These are phyloP conservation scores for Calosoma granatense DNA, from an alignment of 1,140 invertebrate species.

Conservation along the genomic window DNA sequence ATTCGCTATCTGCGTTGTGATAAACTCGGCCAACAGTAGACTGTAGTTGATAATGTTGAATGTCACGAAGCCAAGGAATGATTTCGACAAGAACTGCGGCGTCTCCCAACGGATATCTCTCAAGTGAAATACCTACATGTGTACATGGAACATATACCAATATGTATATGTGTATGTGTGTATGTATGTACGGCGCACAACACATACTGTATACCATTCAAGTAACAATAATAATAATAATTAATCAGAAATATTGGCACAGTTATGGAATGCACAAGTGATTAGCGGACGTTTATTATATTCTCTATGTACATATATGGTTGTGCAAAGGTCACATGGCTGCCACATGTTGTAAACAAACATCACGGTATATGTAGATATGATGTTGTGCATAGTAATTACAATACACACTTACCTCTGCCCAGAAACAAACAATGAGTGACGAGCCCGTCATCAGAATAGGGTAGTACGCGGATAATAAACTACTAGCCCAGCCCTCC, in stretches of 20 bases:
- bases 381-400: too few species aligned
- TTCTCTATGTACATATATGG: too few species aligned
- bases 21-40: slow-evolving; percentile 69
- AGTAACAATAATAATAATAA: too few species aligned
- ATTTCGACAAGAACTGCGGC: slow-evolving; percentile 85
- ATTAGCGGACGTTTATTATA: too few species aligned
- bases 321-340: too few species aligned
- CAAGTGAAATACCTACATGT: slow-evolving; percentile 89
- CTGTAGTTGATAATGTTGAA: slow-evolving; percentile 87
- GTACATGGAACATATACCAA: slow-evolving; percentile 31
- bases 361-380: too few species aligned
- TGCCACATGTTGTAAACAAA: too few species aligned
- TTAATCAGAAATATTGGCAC: too few species aligned
- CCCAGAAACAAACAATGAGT: slow-evolving; percentile 90
- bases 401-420: slow-evolving; percentile 77
- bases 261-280: too few species aligned
- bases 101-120: slow-evolving; percentile 75
- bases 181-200: too few species aligned
- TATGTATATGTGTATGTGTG: too few species aligned
- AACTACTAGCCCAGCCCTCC: slow-evolving; percentile 71
- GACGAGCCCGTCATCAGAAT: slow-evolving; percentile 81
- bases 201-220: too few species aligned
- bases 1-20: slow-evolving; percentile 55
- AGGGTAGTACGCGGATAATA: slow-evolving; percentile 85
- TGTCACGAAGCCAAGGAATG: slow-evolving; percentile 80